phyloP scores from a whole-genome alignment of 2,888 invertebrate species.

The Drosophila dives region DNA sequence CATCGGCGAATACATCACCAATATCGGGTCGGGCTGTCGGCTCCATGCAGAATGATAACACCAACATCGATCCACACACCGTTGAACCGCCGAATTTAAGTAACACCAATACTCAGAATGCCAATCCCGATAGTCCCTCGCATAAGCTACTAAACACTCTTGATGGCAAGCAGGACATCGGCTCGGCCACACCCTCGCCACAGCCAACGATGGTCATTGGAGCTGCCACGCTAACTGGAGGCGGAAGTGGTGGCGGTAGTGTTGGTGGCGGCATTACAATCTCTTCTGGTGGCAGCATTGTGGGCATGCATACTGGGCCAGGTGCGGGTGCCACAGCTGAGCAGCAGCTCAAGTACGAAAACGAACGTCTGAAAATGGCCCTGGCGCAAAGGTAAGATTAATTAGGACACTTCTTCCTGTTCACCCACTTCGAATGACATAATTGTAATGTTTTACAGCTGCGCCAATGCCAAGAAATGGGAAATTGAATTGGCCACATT shows the following conservation, averaged over 20 bases:
- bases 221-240: constrained; percentile 21
- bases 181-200: constrained; percentile 82
- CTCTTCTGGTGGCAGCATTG: constrained; percentile 78
- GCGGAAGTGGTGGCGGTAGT: constrained; percentile 33
- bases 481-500: constrained; percentile 97
- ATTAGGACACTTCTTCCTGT: neutral
- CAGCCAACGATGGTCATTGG: constrained; percentile 66
- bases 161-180: constrained; percentile 67
- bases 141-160: constrained; percentile 82
- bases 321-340: constrained; percentile 85
- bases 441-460: constrained; percentile 88
- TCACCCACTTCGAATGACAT: neutral
- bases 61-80: constrained; percentile 85
- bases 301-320: constrained; percentile 78
- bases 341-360: constrained; percentile 98
- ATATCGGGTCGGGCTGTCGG: constrained; percentile 89
- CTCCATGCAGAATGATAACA: constrained; percentile 86
- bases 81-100: constrained; percentile 87
- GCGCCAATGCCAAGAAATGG: constrained; percentile 99
- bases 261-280: constrained; percentile 63
- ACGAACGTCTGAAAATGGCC: constrained; percentile 97
- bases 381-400: constrained; percentile 93
- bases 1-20: constrained; percentile 95
- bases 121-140: constrained; percentile 85
- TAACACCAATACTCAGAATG: constrained; percentile 86